Base-by-base conservation (phyloP, 2,113 vertebrate species). In the Protobothrops flavoviridis region DNA sequence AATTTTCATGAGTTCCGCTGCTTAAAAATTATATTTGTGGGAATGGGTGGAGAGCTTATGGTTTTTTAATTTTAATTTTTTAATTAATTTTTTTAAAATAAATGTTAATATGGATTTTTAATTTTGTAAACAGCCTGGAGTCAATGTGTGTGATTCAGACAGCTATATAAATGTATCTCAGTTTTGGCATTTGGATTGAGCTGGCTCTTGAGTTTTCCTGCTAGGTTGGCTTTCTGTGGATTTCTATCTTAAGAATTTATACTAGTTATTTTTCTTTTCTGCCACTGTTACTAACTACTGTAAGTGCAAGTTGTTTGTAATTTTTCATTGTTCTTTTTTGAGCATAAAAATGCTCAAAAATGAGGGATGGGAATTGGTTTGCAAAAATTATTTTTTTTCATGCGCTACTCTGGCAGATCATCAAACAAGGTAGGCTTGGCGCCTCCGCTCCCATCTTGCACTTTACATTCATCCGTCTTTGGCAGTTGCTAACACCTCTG, bases 231-330 rank as follows among this genome's bases (percentile, higher is more conserved):
- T 11, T 88, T 90, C 59, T 52, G 29, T 64, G 1, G 1, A 56
- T 7, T 87, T 1, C 0, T 0, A 26, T 7, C 55, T 21, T n/a
- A 20, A 2, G 0, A 52, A 53, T 20, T 89, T 1, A 0, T 74
- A 6, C 21, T 43, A 20, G 0, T 6, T 20, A 91, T 94, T 88
- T 53, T 52, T 55, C 90, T 74, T 53, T 53, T 5, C 64, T 85
- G 0, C 0, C 57, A 90, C 26, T 3, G 15, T 39, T 56, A 45
- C 45, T 52, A 52, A 24, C 56, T 24, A 11, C 64, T 69, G 29
- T 33, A 48, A 55, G 48, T 74, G 17, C 11, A 50, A 59, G 12
- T 23, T 53, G 39, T 61, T 39, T 93, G 33, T 39, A 90, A 29
- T 61, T 21, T 26, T 90, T n/a, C 8, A 11, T 15, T 52, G 20